Evolutionary conservation across 1,140 invertebrate species (phyloP).

Genomic region (Bombus turneri): DNA sequence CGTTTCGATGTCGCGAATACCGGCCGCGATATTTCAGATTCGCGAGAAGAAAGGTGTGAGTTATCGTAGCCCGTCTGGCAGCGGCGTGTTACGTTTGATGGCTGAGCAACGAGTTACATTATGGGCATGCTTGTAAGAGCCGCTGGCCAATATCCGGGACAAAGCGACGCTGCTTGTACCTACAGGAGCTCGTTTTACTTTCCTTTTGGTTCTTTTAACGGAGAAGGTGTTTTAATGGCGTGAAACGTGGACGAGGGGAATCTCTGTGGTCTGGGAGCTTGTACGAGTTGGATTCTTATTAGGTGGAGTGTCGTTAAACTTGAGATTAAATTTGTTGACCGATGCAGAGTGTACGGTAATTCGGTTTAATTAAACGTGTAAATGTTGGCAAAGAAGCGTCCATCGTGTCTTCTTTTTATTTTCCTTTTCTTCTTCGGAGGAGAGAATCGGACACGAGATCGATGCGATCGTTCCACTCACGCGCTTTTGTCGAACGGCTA

Average conservation of each 20-base stretch:
- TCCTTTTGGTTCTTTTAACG: background rate
- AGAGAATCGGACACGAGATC: background rate
- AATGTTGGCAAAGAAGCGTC: too few relatives aligned
- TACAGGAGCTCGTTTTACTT: background rate
- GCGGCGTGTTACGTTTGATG: conserved; percentile 29
- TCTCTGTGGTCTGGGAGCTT: background rate
- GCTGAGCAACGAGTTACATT: conserved; percentile 11
- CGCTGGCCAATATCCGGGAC: conserved; percentile 1
- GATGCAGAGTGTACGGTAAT: too few relatives aligned
- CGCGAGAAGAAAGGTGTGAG: conserved; percentile 19
- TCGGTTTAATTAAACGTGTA: too few relatives aligned
- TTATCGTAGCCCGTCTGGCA: conserved; percentile 28
- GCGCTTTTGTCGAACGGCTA: background rate
- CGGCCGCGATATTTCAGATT: conserved; percentile 27
- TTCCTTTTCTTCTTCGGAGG: background rate
- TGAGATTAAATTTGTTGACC: too few relatives aligned
- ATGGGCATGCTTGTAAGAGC: background rate
- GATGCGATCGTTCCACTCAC: background rate
- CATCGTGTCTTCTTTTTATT: background rate
- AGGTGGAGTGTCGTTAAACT: too few relatives aligned
- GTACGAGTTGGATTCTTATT: background rate
- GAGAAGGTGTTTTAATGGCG: background rate
- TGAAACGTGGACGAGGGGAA: fast-evolving
- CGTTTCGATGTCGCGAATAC: conserved; percentile 1
- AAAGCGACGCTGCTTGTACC: conserved; percentile 14